phyloP scores from a whole-genome alignment of 2,888 invertebrate genomes.

The Ornithoptera alexandrae region DNA sequence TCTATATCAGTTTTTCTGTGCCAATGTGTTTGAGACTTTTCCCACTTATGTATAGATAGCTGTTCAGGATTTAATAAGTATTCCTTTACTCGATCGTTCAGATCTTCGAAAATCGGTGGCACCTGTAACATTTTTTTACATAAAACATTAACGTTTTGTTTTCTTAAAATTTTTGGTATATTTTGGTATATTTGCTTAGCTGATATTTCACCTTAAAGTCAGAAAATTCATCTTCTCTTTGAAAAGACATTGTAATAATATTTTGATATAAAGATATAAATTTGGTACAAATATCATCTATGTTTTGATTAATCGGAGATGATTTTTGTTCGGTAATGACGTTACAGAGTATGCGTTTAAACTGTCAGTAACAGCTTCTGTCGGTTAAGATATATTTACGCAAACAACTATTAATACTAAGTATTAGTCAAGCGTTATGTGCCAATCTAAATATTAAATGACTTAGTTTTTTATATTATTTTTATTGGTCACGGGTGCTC shows the following conservation, averaged over 20 bases:
- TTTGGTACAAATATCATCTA: not conserved
- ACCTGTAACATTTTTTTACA: conserved; percentile 50
- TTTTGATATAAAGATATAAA: not conserved
- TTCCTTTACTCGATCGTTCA: conserved; percentile 82
- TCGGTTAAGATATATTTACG: too few species aligned
- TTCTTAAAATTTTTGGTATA: too few species aligned
- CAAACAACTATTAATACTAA: too few species aligned
- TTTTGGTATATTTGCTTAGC: too few species aligned
- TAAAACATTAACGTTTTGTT: too few species aligned
- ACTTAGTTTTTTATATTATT: too few species aligned
- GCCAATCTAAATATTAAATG: too few species aligned
- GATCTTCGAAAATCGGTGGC: conserved; percentile 84
- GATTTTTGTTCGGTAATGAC: too few species aligned
- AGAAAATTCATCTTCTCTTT: conserved; percentile 50
- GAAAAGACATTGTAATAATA: conserved; percentile 45
- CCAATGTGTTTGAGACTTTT: conserved; percentile 83
- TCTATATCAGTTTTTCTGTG: conserved; percentile 37
- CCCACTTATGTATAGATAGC: conserved; percentile 86
- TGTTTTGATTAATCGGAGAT: not conserved
- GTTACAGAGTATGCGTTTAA: too few species aligned
- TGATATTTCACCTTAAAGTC: conserved; percentile 50
- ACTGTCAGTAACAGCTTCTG: too few species aligned
- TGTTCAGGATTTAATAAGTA: conserved; percentile 84
- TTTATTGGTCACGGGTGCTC: too few species aligned
- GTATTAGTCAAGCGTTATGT: too few species aligned